phyloP scores from a whole-genome alignment of 2,113 vertebrate species.

The Arizona elegans region DNA sequence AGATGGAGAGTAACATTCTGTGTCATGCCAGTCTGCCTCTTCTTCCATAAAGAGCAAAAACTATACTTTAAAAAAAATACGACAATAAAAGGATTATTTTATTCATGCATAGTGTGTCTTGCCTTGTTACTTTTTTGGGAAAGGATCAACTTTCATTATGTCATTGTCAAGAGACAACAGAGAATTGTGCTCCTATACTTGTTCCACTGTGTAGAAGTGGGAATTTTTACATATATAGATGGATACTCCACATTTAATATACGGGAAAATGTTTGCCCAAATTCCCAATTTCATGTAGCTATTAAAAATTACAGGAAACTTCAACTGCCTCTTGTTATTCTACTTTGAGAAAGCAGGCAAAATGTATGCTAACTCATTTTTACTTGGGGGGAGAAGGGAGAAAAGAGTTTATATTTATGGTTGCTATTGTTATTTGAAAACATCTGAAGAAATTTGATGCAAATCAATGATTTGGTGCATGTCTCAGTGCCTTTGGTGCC shows the following conservation, averaged over 20 bases:
- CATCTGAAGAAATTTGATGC: neutral
- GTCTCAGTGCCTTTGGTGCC: neutral
- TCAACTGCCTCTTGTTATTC: neutral
- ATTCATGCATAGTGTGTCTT: conserved; percentile 26
- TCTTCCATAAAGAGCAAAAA: conserved; percentile 16
- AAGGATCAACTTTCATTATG: neutral
- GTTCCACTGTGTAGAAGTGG: neutral
- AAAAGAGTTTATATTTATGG: neutral
- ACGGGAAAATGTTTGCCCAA: neutral
- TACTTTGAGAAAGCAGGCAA: neutral
- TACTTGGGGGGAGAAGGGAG: neutral
- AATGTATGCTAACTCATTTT: neutral
- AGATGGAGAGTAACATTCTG: conserved; percentile 18
- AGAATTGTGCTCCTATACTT: neutral
- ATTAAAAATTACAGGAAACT: neutral
- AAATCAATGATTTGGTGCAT: neutral
- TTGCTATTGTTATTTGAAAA: neutral
- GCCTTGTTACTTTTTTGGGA: neutral
- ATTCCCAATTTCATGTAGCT: neutral
- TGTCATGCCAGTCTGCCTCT: conserved; percentile 26
- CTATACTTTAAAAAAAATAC: conserved; percentile 18
- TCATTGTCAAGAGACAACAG: neutral
- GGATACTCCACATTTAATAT: neutral
- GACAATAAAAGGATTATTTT: conserved; percentile 33
- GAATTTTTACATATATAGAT: neutral